phyloP scores from a whole-genome alignment of 2,888 invertebrate genomes.

The Oeneis ivallda region DNA sequence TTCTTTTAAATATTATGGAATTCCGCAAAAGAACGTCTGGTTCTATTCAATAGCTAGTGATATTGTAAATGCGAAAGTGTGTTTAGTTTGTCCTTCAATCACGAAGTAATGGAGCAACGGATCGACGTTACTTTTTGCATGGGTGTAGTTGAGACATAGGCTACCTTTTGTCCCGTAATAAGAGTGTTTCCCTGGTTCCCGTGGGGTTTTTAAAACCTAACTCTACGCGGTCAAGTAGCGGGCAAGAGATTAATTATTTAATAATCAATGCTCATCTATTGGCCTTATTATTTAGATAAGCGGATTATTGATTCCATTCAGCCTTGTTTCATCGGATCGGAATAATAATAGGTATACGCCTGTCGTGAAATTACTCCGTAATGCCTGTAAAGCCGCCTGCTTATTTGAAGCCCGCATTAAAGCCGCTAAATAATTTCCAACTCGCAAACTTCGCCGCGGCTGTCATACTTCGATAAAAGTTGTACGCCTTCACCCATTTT shows the following conservation, averaged over 20 bases:
- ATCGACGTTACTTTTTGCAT: too few species aligned
- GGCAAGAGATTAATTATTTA: not conserved
- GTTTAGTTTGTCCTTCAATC: too few species aligned
- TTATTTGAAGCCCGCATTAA: slow-evolving; percentile 31
- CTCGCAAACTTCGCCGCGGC: slow-evolving; percentile 36
- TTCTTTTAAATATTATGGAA: too few species aligned
- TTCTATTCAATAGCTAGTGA: too few species aligned
- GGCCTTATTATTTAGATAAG: not conserved
- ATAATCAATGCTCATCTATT: not conserved
- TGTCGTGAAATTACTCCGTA: slow-evolving; percentile 36
- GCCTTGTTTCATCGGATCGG: slow-evolving; percentile 29
- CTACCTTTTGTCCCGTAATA: too few species aligned
- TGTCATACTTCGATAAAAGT: slow-evolving; percentile 43
- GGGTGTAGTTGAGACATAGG: not conserved
- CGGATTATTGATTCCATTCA: slow-evolving; percentile 19
- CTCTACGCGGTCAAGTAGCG: not conserved
- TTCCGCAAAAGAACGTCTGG: too few species aligned
- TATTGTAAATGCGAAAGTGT: too few species aligned
- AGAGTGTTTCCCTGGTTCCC: too few species aligned
- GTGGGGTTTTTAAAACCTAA: too few species aligned
- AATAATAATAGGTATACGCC: slow-evolving; percentile 32
- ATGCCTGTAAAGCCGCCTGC: slow-evolving; percentile 26
- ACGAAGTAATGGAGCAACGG: too few species aligned
- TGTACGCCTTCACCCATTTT: slow-evolving; percentile 16
- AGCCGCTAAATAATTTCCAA: slow-evolving; percentile 36